Evolutionary conservation across 2,113 vertebrate genomes (phyloP).

Genomic region (Phalacrocorax carbo): DNA sequence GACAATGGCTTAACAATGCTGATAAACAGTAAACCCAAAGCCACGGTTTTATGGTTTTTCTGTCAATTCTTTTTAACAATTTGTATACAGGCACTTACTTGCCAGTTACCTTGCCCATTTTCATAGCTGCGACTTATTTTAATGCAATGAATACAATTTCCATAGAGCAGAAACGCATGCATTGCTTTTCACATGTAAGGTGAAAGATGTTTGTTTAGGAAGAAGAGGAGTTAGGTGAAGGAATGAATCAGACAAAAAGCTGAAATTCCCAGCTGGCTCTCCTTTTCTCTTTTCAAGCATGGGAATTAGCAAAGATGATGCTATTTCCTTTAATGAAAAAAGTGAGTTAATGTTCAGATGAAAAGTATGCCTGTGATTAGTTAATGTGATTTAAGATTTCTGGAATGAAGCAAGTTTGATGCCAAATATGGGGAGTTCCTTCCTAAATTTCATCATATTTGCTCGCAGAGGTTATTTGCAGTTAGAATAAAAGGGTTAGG

Average conservation of each 20-base stretch:
- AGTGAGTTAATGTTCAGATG: background rate
- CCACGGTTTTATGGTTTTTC: background rate
- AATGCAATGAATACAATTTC: background rate
- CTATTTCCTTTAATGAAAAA: background rate
- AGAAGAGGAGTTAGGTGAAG: background rate
- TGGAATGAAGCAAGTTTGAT: conserved; percentile 65
- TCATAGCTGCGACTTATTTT: background rate
- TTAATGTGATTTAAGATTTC: conserved; percentile 34
- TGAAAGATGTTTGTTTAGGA: background rate
- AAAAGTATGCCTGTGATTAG: conserved; percentile 1
- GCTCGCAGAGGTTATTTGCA: background rate
- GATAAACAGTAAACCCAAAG: background rate
- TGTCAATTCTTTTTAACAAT: background rate
- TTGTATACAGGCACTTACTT: background rate
- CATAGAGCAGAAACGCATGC: background rate
- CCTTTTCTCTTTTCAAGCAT: background rate
- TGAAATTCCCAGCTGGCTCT: background rate
- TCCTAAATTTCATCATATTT: conserved; percentile 41
- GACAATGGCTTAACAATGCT: background rate
- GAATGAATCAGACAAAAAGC: background rate
- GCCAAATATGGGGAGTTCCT: conserved; percentile 70
- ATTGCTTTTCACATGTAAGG: background rate
- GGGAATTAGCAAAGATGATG: conserved; percentile 1
- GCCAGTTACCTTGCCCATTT: background rate
- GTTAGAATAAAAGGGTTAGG: background rate